Percentiles rank a stretch among this genome's conserved stretches.
phyloP scores from a whole-genome alignment of 2,113 vertebrate genomes.

The Rhinoderma darwinii region DNA sequence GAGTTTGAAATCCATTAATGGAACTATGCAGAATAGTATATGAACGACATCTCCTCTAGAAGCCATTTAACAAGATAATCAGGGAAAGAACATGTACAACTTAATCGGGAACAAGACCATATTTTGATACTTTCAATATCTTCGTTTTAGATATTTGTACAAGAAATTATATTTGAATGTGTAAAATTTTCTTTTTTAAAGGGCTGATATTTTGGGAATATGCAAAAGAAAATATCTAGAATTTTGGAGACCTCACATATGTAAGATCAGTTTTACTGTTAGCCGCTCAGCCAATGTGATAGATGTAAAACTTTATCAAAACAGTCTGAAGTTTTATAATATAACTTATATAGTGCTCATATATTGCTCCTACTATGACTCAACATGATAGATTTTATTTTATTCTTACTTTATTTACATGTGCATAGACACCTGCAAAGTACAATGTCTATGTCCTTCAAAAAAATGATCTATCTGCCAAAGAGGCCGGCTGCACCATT shows the following conservation, averaged over 20 bases:
- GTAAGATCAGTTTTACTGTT: neutral
- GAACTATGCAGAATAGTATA: constrained; percentile 55
- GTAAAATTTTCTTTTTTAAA: neutral
- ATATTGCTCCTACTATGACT: too few species aligned
- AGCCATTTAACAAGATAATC: constrained; percentile 22
- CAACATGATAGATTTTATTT: too few species aligned
- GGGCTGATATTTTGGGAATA: neutral
- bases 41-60: constrained; percentile 14
- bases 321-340: neutral
- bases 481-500: too few species aligned
- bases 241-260: neutral
- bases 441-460: too few species aligned
- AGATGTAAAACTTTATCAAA: neutral
- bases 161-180: neutral
- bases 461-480: too few species aligned
- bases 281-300: neutral
- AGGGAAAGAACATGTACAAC: neutral
- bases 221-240: neutral
- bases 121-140: neutral
- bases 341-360: too few species aligned
- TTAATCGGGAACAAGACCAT: neutral
- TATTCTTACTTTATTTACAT: too few species aligned
- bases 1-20: constrained; percentile 51
- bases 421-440: too few species aligned
- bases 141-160: constrained; percentile 1